phyloP scores from a whole-genome alignment of 2,888 invertebrate genomes.

The Philopedon plagiatum region DNA sequence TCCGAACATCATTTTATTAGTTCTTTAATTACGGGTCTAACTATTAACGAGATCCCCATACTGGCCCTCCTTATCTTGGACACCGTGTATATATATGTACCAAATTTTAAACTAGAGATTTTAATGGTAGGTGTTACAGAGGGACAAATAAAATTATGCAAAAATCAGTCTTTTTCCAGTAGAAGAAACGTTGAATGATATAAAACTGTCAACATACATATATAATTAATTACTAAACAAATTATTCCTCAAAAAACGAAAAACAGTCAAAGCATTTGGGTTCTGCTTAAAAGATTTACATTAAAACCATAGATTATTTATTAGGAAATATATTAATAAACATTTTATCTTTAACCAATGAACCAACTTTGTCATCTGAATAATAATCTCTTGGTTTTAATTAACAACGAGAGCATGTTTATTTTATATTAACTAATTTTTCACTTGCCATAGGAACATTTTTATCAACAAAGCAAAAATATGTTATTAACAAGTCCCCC shows the following conservation, averaged over 20 bases:
- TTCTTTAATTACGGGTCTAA: too few relatives aligned
- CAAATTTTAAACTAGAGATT: too few relatives aligned
- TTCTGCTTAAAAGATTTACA: background rate
- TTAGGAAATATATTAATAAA: background rate
- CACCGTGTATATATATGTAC: too few relatives aligned
- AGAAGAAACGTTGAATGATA: too few relatives aligned
- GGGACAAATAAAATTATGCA: background rate
- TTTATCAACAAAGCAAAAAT: background rate
- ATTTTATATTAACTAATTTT: background rate
- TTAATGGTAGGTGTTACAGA: too few relatives aligned
- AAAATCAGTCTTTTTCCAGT: slow-evolving; percentile 8
- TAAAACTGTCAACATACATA: too few relatives aligned
- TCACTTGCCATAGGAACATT: background rate
- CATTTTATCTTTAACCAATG: background rate
- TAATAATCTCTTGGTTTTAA: background rate
- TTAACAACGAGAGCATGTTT: background rate
- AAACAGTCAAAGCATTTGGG: too few relatives aligned
- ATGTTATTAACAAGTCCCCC: background rate
- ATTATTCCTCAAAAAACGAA: too few relatives aligned
- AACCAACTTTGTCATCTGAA: background rate
- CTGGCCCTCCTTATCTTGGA: too few relatives aligned
- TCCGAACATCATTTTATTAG: too few relatives aligned
- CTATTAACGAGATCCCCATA: too few relatives aligned
- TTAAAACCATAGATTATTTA: background rate
- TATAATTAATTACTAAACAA: too few relatives aligned